Base-by-base conservation (phyloP, 1,140 invertebrate species). In the Conus betulinus region DNA sequence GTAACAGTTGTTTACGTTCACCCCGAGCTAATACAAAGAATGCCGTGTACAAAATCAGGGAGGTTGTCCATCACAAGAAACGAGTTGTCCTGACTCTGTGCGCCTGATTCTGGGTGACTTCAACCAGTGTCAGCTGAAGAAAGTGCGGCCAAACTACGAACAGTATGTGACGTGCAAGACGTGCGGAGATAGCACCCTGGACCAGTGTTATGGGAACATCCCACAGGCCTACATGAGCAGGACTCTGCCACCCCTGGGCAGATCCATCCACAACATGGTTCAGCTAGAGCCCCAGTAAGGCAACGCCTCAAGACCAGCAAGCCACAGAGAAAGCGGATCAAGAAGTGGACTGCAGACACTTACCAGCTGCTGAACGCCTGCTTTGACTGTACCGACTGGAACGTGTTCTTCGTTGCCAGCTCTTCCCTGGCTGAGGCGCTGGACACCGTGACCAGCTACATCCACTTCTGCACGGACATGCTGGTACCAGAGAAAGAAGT, bases 161-260 rank as follows among this genome's bases (percentile, higher is more conserved):
- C 83, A 84, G 52, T 60, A 84, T 57, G 83, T 57, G 13, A 84
- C 17, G 15, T 81, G 78, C 78, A 81, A 17, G 15, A 81, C 78
- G 0, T 53, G 78, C 11, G 78, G 78, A 15, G 83, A 84, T 1
- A 5, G 6, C 20, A 84, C 83, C n/a, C 7, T 87, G 20, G 60
- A 87, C 23, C 71, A 74, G 17, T 51, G 39, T 8, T 39, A 74
- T 39, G 13, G 67, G 13, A 87, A 63, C 60, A 63, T 63, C 60
- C 60, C 60, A 11, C 17, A 11, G 17, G 60, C 60, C 60, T 55
- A 84, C 55, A 17, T 8, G n/a, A 74, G 71, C n/a, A 74, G 71
- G 17, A 13, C 71, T 8, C 13, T 74, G n/a, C 71, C 71, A 1
- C 13, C 13, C 71, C 78, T 81, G 39, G 78, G 78, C 5, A 8